phyloP scores from a whole-genome alignment of 2,113 vertebrate species.

The Hyla sarda region DNA sequence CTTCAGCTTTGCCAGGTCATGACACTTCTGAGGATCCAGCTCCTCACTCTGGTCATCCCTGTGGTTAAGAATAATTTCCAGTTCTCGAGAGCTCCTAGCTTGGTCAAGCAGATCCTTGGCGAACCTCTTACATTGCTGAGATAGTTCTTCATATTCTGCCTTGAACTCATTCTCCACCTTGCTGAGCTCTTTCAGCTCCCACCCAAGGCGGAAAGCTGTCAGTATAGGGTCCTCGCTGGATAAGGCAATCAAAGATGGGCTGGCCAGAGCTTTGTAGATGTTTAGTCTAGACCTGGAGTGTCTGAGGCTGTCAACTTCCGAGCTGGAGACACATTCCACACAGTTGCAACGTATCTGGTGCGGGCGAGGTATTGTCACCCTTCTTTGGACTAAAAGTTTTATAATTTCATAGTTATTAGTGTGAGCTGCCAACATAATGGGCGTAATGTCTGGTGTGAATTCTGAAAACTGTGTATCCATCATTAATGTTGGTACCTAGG shows the following conservation, averaged over 20 bases:
- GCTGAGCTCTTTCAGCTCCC: constrained; percentile 98
- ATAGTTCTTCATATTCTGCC: constrained; percentile 97
- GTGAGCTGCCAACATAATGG: constrained; percentile 98
- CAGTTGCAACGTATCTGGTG: constrained; percentile 98
- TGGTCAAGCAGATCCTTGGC: constrained; percentile 98
- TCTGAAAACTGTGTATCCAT: constrained; percentile 98
- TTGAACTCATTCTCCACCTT: constrained; percentile 99
- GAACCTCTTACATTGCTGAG: constrained; percentile 95
- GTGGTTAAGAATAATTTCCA: constrained; percentile 97
- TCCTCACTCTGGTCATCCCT: constrained; percentile 95
- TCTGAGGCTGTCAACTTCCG: constrained; percentile 93
- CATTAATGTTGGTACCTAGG: constrained; percentile 88
- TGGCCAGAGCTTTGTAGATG: constrained; percentile 96
- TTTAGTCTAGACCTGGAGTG: constrained; percentile 94
- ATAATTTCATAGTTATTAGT: constrained; percentile 99
- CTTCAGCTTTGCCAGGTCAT: constrained; percentile 95
- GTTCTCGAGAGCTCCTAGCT: constrained; percentile 90
- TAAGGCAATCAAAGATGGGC: constrained; percentile 93
- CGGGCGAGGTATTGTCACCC: constrained; percentile 92
- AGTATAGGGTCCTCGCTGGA: constrained; percentile 89
- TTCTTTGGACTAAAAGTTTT: constrained; percentile 92
- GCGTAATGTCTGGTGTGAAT: constrained; percentile 97
- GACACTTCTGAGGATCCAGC: constrained; percentile 90
- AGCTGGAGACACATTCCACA: constrained; percentile 95
- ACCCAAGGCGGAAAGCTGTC: constrained; percentile 93